phyloP scores from a whole-genome alignment of 2,113 vertebrate species.

The Carassius carassius region DNA sequence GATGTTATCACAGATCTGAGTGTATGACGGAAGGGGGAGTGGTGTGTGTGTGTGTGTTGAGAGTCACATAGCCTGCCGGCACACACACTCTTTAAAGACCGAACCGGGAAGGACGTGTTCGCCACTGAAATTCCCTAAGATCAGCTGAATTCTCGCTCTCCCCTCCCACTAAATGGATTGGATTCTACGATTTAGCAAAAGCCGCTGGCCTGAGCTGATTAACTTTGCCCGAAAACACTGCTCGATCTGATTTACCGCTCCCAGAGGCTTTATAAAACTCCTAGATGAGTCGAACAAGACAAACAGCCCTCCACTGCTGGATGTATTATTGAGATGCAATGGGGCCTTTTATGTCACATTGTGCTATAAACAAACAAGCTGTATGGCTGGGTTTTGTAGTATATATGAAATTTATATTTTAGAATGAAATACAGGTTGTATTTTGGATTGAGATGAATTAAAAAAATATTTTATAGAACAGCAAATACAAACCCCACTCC shows the following conservation, averaged over 20 bases:
- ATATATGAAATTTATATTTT: not conserved
- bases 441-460: not conserved
- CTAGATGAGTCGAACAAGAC: constrained; percentile 8
- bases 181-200: constrained; percentile 27
- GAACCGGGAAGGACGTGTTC: not conserved
- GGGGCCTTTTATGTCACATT: not conserved
- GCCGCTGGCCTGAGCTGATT: constrained; percentile 34
- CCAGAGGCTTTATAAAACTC: constrained; percentile 6
- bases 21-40: constrained; percentile 51
- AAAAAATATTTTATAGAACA: not conserved
- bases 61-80: not conserved
- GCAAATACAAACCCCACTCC: not conserved
- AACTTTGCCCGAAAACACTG: constrained; percentile 30
- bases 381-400: not conserved
- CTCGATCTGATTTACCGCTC: constrained; percentile 18
- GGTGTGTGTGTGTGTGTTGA: constrained; percentile 51
- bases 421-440: not conserved
- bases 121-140: not conserved
- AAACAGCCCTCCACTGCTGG: not conserved
- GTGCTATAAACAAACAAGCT: not conserved
- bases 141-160: constrained; percentile 24
- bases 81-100: not conserved
- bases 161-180: constrained; percentile 2
- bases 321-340: not conserved
- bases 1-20: constrained; percentile 71